Conservation (phyloP, 2,113 vertebrate species). For the Barnardius zonarius region DNA sequence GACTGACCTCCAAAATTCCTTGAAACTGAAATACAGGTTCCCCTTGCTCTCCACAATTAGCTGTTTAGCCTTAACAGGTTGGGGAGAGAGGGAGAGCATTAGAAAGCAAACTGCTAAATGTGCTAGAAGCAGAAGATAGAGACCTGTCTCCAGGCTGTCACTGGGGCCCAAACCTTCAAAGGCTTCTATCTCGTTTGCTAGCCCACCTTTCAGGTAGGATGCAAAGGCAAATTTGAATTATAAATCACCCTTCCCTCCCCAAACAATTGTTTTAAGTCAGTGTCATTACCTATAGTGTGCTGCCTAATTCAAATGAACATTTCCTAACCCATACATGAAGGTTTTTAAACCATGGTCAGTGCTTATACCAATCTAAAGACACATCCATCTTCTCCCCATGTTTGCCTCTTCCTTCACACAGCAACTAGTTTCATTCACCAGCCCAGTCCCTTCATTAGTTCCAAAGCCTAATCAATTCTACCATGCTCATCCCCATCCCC, state of each 20-base stretch:
- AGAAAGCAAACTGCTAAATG: background rate
- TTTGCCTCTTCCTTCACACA: background rate
- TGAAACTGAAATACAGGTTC: constrained; percentile 29
- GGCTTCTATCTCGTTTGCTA: background rate
- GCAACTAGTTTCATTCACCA: background rate
- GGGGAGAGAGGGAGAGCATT: background rate
- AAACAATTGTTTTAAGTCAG: background rate
- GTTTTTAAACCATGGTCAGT: background rate
- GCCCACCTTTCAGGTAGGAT: background rate
- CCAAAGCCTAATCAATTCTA: background rate
- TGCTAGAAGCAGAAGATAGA: background rate
- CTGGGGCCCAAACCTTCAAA: background rate
- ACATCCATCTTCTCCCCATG: background rate
- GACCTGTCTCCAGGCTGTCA: background rate
- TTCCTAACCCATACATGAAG: background rate
- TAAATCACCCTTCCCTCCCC: background rate
- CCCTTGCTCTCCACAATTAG: background rate
- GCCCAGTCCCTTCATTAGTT: background rate
- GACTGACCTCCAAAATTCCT: constrained; percentile 53
- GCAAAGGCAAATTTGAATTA: background rate
- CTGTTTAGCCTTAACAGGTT: background rate
- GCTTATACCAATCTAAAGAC: background rate
- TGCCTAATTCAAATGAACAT: background rate
- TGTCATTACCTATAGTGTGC: background rate
- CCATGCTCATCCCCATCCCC: background rate